Evolutionary conservation across 35 echinoderm and acorn worm species (phyloP), one percentile per base, ranked within the genome.

Genomic region (Apostichopus parvimensis): DNA sequence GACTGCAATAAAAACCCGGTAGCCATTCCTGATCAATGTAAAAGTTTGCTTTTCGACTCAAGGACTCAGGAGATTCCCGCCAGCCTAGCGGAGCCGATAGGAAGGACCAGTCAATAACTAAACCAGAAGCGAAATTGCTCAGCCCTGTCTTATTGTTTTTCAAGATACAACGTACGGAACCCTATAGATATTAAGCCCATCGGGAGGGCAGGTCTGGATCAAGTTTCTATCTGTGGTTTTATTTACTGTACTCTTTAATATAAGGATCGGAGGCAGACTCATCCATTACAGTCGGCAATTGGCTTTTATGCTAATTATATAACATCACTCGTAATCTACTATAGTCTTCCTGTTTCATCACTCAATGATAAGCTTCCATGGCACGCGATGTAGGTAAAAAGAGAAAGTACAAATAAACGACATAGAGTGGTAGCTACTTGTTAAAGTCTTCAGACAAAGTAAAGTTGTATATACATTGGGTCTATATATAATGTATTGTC

Each of bases 301-400:
- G 81, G 56, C 78, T 80, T 80, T 80, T 45, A 80, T 80, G 78
- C 78, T 80, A 80, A 80, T 80, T 80, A 80, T 45, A 45, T 28
- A 80, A 80, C 78, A 80, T 75, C 71, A 75, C 7, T 18, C 4
- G 71, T 75, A 75, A 75, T 75, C 71, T 61, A 61, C 58, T 20
- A 18, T 75, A 21, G n/a, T 75, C 71, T 61, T 9, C 58, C 2
- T 61, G 58, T 61, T 0, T 61, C 58, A 61, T 61, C 58, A 12
- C 12, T 61, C 58, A 12, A 61, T 45, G 34, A 12, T 61, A 9
- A 61, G 58, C 58, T 61, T 61, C 58, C 12, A 9, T 61, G 58
- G 58, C 58, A 61, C 58, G 58, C 58, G 58, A 61, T 61, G 7
- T 61, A 8, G 7, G 58, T 61, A 61, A 61, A 61, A 9, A 61